These are phyloP conservation scores for Hipparchia sbordonii DNA, from an alignment of 2,888 invertebrate genomes.

Conservation along the genomic window DNA sequence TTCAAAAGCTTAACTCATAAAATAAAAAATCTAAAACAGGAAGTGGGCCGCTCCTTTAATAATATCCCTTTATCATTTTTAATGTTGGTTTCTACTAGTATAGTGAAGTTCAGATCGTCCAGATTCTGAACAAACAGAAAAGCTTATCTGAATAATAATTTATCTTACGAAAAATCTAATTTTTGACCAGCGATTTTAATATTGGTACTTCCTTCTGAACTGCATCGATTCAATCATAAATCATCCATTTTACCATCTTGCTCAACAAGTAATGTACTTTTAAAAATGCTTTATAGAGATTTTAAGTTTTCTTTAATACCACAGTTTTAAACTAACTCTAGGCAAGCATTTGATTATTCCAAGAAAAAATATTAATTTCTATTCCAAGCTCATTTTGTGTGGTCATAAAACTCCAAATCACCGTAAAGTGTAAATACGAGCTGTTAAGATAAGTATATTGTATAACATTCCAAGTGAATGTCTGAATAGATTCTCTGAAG, in stretches of 20 bases:
- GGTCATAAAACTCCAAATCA: constrained; percentile 11
- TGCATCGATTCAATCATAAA: too few species aligned
- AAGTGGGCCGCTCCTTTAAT: constrained; percentile 1
- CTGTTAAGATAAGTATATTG: constrained; percentile 24
- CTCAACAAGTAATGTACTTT: too few species aligned
- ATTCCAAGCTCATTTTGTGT: constrained; percentile 14
- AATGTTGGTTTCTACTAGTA: too few species aligned
- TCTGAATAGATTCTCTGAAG: constrained; percentile 25
- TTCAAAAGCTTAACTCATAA: constrained; percentile 5
- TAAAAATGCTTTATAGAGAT: neutral
- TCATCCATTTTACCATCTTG: too few species aligned
- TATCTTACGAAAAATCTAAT: neutral
- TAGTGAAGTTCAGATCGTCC: too few species aligned
- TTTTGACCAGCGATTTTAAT: neutral
- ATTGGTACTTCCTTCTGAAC: too few species aligned
- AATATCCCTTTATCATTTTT: neutral
- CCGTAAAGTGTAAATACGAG: constrained; percentile 23
- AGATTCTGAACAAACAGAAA: neutral
- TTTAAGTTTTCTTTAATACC: neutral
- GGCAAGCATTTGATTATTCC: neutral
- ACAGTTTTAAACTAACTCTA: neutral
- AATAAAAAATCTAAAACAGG: constrained; percentile 12
- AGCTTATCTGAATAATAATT: neutral
- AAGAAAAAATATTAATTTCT: constrained; percentile 17
- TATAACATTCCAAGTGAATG: constrained; percentile 25